Base-by-base conservation (phyloP, 2,113 vertebrate genomes). In the Neomonachus schauinslandi region DNA sequence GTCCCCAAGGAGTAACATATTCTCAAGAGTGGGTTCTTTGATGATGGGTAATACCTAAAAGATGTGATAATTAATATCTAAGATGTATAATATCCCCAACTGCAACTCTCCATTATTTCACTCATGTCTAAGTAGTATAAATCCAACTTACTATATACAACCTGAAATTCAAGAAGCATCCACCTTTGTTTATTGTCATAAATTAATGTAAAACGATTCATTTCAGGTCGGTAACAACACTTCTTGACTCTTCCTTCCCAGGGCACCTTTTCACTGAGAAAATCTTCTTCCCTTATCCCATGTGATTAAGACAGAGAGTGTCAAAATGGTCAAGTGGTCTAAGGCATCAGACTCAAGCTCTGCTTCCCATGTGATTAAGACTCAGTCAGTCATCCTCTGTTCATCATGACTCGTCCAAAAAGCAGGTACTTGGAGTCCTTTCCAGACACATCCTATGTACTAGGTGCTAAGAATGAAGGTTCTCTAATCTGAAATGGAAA, bases 131-230 rank as follows among this genome's bases (percentile, higher is more conserved):
- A 81, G 13, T 71, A 57, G 53, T 51, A 7, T 42, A 77, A 49
- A 77, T 87, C 28, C 57, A n/a, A 92, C 9, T 80, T 93, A 91
- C 7, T 59, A 80, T 33, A 36, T 26, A 85, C 12, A 59, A 61
- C 1, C 4, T 57, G 59, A 85, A 83, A 95, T 13, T 95, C 74
- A 74, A 71, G 80, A 31, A 83, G 59, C 7, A 89, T 2, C 65
- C 59, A 53, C 7, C 39, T 69, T 83, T 83, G 26, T 9, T 89
- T 72, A 57, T 57, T 72, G 19, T 42, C 10, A 51, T 67, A 87
- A 95, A 89, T 72, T 63, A 93, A 80, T 49, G n/a, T 85, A 77
- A 91, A 82, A 80, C 76, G 16, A 89, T 49, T 90, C 81, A n/a
- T 63, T 49, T 11, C 9, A 18, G 9, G 53, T 83, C 46, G 57